Evolutionary conservation across 2,888 invertebrate species (phyloP).

Genomic region (Colostygia pectinataria): DNA sequence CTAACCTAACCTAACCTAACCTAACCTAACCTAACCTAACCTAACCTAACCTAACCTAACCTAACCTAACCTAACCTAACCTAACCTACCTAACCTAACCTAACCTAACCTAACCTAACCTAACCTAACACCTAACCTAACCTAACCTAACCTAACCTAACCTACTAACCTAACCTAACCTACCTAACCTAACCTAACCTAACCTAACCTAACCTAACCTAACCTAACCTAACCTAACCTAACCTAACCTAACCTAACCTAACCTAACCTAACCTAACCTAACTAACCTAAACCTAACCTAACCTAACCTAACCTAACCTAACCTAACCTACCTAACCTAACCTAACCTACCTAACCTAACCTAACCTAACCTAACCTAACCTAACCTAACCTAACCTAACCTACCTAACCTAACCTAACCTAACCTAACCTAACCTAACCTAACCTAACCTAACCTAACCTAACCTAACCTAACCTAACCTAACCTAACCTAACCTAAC

Average conservation of each 20-base stretch:
- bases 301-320: conserved; percentile 35
- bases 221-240: conserved; percentile 32
- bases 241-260: conserved; percentile 32
- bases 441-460: conserved; percentile 26
- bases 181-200: conserved; percentile 33
- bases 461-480: conserved; percentile 25
- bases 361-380: conserved; percentile 31
- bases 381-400: conserved; percentile 19
- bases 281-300: conserved; percentile 30
- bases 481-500: conserved; percentile 21
- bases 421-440: conserved; percentile 31
- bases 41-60: conserved; percentile 23
- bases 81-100: conserved; percentile 6
- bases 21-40: conserved; percentile 19
- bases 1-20: conserved; percentile 20
- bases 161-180: conserved; percentile 33
- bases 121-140: conserved; percentile 30
- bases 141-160: conserved; percentile 31
- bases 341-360: conserved; percentile 23
- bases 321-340: conserved; percentile 28
- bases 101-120: conserved; percentile 19
- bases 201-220: conserved; percentile 32
- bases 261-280: conserved; percentile 31
- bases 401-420: conserved; percentile 30
- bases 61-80: conserved; percentile 25